Percentiles rank a stretch among this genome's conserved stretches.
Evolutionary conservation across 1,140 invertebrate species (phyloP).

Genomic region (Drosophila nigromelanica): DNA sequence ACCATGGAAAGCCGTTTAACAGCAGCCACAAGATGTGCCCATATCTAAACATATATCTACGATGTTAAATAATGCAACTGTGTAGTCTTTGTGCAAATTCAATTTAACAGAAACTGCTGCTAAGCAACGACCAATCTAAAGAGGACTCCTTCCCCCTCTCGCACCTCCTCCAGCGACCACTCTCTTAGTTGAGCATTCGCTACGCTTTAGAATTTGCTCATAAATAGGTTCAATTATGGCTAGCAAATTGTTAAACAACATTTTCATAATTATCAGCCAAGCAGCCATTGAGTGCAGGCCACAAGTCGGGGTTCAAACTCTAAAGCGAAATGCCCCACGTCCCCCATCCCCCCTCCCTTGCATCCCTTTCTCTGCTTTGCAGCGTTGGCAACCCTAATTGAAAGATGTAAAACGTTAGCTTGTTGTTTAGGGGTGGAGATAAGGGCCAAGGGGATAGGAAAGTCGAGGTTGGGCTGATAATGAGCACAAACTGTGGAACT

Average conservation of each 20-base stretch:
- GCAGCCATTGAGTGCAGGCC: constrained; percentile 30
- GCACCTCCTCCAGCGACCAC: too few species aligned
- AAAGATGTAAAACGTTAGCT: constrained; percentile 67
- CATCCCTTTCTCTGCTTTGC: not conserved
- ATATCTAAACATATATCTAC: not conserved
- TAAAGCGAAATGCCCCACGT: not conserved
- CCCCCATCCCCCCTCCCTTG: not conserved
- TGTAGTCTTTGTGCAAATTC: not conserved
- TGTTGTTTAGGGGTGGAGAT: constrained; percentile 31
- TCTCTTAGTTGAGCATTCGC: too few species aligned
- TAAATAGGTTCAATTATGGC: constrained; percentile 50
- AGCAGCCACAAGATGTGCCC: too few species aligned
- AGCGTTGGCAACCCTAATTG: constrained; percentile 54
- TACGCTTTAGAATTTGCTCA: constrained; percentile 22
- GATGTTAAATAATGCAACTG: not conserved
- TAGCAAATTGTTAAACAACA: constrained; percentile 50
- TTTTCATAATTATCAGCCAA: constrained; percentile 51
- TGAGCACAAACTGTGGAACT: constrained; percentile 52
- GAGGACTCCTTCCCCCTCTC: not conserved
- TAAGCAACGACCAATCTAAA: constrained; percentile 12
- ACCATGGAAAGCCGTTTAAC: too few species aligned
- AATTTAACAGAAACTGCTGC: constrained; percentile 5
- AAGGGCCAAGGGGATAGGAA: not conserved
- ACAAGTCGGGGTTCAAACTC: constrained; percentile 19
- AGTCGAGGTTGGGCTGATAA: constrained; percentile 31